phyloP scores from a whole-genome alignment of 1,140 invertebrate species.

The Penaeus indicus region DNA sequence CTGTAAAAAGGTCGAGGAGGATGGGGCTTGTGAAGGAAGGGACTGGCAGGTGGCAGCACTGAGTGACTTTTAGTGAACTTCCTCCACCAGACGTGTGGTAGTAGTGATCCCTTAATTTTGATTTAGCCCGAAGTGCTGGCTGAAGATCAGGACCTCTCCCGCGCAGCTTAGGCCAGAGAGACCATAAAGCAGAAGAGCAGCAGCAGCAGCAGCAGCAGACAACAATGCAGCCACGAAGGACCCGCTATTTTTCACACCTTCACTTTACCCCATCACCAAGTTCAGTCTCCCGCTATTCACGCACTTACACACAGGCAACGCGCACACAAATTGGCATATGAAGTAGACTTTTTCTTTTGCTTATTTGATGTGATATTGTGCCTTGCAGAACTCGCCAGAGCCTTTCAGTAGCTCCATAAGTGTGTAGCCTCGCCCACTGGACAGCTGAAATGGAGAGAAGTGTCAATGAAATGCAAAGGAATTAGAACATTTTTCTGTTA shows the following conservation, averaged over 20 bases:
- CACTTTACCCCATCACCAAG: constrained; percentile 60
- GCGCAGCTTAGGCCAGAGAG: constrained; percentile 30
- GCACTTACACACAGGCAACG: constrained; percentile 51
- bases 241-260: constrained; percentile 52
- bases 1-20: constrained; percentile 36
- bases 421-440: constrained; percentile 66
- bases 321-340: constrained; percentile 50
- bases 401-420: constrained; percentile 67
- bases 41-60: constrained; percentile 29
- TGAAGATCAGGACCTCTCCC: constrained; percentile 38
- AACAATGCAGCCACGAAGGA: constrained; percentile 59
- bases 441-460: constrained; percentile 58
- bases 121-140: constrained; percentile 45
- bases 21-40: constrained; percentile 55
- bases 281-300: constrained; percentile 58
- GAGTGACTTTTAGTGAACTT: background rate
- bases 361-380: constrained; percentile 67
- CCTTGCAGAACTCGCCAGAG: constrained; percentile 67
- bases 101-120: constrained; percentile 53
- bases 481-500: background rate
- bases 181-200: constrained; percentile 45
- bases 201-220: constrained; percentile 46
- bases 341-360: constrained; percentile 26
- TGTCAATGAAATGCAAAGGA: background rate
- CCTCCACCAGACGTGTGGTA: constrained; percentile 42